phyloP scores from a whole-genome alignment of 2,797 vertebrate genomes.

The Furcifer pardalis region DNA sequence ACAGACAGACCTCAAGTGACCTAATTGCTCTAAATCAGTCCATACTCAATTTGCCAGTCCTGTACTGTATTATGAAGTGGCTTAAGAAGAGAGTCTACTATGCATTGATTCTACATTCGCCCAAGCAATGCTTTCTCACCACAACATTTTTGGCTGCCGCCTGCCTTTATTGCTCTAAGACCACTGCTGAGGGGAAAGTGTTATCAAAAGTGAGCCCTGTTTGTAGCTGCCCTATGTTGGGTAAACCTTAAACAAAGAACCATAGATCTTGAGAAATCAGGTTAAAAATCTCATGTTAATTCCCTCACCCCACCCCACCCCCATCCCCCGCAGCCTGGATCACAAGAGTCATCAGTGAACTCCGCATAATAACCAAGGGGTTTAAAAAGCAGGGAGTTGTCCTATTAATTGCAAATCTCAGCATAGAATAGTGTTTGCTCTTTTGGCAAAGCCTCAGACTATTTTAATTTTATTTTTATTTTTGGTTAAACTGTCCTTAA shows the following conservation, averaged over 20 bases:
- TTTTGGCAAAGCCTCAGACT: conserved; percentile 52
- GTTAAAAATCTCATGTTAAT: conserved; percentile 24
- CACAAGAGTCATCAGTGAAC: background rate
- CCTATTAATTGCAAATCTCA: conserved; percentile 52
- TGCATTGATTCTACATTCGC: background rate
- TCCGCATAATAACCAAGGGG: conserved; percentile 52
- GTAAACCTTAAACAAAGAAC: conserved; percentile 45
- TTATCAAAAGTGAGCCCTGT: background rate
- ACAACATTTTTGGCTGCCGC: background rate
- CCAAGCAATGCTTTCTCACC: background rate
- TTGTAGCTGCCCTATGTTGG: background rate
- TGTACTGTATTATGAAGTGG: too few relatives aligned
- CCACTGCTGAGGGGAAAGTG: background rate
- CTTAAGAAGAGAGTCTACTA: too few relatives aligned
- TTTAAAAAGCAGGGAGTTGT: conserved; percentile 47
- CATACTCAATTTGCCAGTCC: too few relatives aligned
- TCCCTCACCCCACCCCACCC: too few relatives aligned
- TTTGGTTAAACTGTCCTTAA: conserved; percentile 50
- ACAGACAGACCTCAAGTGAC: too few relatives aligned
- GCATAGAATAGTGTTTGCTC: conserved; percentile 43
- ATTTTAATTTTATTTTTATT: too few relatives aligned
- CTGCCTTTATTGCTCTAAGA: background rate
- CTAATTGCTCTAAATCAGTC: too few relatives aligned
- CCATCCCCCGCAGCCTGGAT: background rate
- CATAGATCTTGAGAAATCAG: conserved; percentile 44